Base-by-base conservation (phyloP, 2,888 invertebrate species). In the Brachyopa scutellaris region DNA sequence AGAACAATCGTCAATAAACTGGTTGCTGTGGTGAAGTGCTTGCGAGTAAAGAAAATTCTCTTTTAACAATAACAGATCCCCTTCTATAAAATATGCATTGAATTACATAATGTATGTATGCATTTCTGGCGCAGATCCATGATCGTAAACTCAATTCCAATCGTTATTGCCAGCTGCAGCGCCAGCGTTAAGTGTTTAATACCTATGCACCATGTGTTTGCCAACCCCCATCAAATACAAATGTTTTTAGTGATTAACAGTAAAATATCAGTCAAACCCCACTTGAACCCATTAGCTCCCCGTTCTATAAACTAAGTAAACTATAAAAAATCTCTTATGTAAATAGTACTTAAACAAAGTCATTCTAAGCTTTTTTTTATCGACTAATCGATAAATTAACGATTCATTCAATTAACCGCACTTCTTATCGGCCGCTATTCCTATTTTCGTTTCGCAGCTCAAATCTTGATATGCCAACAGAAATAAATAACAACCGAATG, bases 401-500 rank as follows among this genome's bases (percentile, higher is more conserved):
- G 15, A 49, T 23, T 26, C 21, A 33, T 33, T 21, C 11, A 36
- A 33, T 38, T 23, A 13, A 31, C 19, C 19, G n/a, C 26, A 40
- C 2, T 3, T 26, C 7, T 17, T 26, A 57, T 40, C 13, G 21
- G 36, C 33, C 6, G 31, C 49, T 6, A 7, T 19, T 19, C 19
- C 36, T 36, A 36, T 36, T 36, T 51, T 19, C n/a, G 2, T 29
- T 42, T 59, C 3, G 13, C 19, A 7, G 19, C 4, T 9, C 11
- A 29, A 13, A 6, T 5, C 2, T 11, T 4, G 4, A 2, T 29
- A 6, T 0, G 2, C 31, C 8, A 47, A 38, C 2, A 45, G 19
- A 26, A 55, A 59, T 29, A 29, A 47, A 36, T 38, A 51, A 61
- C 47, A 70, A 59, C 59, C 40, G 31, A 49, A 59, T 59, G 47